phyloP scores from a whole-genome alignment of 2,797 vertebrate genomes.

The Natrix natrix region DNA sequence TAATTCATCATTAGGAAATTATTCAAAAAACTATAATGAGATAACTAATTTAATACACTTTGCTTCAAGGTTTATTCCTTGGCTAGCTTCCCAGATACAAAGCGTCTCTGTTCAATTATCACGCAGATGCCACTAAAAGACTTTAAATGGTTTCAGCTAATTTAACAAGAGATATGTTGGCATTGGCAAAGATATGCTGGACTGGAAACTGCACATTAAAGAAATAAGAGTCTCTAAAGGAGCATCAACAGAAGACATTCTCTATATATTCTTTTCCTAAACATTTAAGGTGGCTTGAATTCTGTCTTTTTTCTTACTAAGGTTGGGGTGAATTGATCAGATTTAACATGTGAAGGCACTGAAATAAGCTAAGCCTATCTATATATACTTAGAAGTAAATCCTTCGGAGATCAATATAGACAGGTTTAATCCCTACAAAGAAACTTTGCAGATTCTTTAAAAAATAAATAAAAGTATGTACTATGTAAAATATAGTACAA shows the following conservation, averaged over 20 bases:
- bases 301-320: neutral
- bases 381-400: neutral
- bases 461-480: neutral
- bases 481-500: neutral
- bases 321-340: neutral
- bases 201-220: slow-evolving; percentile 46
- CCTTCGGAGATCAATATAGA: neutral
- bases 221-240: slow-evolving; percentile 44
- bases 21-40: slow-evolving; percentile 73
- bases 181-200: slow-evolving; percentile 48
- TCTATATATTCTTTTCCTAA: neutral
- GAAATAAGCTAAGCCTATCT: neutral
- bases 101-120: slow-evolving; percentile 70
- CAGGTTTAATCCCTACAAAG: neutral
- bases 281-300: neutral
- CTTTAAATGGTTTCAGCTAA: slow-evolving; percentile 70
- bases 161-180: slow-evolving; percentile 65
- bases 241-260: slow-evolving; percentile 10
- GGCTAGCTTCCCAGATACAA: slow-evolving; percentile 73
- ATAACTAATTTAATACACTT: slow-evolving; percentile 77
- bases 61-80: slow-evolving; percentile 76
- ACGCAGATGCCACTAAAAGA: slow-evolving; percentile 71
- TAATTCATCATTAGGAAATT: slow-evolving; percentile 70
- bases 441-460: neutral
- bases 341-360: neutral